Evolutionary conservation across 2,797 vertebrate genomes (phyloP).

Genomic region (Sylvilagus floridanus): DNA sequence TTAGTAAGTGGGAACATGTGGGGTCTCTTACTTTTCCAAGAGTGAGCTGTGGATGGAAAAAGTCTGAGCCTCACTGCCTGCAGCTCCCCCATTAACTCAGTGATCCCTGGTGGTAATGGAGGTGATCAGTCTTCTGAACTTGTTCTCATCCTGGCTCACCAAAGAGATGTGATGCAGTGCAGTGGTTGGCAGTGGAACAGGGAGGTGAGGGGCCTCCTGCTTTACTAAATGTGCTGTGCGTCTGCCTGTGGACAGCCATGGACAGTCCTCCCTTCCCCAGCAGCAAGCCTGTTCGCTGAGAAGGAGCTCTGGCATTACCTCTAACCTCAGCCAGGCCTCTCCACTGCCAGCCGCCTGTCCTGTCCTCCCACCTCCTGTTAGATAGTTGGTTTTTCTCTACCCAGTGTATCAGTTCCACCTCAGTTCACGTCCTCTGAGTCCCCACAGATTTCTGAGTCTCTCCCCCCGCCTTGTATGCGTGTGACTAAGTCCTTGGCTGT

Average conservation of each 20-base stretch:
- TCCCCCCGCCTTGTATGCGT: background rate
- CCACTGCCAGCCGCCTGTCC: background rate
- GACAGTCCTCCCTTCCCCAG: background rate
- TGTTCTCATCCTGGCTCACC: background rate
- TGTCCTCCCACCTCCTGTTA: background rate
- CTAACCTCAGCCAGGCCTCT: background rate
- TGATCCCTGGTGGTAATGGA: conserved; percentile 39
- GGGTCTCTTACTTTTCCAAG: conserved; percentile 63
- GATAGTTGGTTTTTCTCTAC: background rate
- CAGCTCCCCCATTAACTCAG: conserved; percentile 57
- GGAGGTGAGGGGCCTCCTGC: background rate
- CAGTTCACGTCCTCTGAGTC: background rate
- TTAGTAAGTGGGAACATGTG: conserved; percentile 64
- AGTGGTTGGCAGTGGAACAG: background rate
- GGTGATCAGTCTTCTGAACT: conserved; percentile 46
- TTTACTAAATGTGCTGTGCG: background rate
- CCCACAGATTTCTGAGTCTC: background rate
- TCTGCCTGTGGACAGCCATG: background rate
- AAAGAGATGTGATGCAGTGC: background rate
- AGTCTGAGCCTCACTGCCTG: conserved; percentile 19
- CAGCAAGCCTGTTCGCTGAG: background rate
- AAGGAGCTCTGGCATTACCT: background rate
- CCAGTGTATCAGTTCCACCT: background rate
- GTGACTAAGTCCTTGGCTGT: background rate
- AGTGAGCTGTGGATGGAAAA: conserved; percentile 64